A percentile compares a stretch with the other conserved stretches of the same genome.
Conservation (phyloP, 2,113 vertebrate species). For the Eleginops maclovinus region DNA sequence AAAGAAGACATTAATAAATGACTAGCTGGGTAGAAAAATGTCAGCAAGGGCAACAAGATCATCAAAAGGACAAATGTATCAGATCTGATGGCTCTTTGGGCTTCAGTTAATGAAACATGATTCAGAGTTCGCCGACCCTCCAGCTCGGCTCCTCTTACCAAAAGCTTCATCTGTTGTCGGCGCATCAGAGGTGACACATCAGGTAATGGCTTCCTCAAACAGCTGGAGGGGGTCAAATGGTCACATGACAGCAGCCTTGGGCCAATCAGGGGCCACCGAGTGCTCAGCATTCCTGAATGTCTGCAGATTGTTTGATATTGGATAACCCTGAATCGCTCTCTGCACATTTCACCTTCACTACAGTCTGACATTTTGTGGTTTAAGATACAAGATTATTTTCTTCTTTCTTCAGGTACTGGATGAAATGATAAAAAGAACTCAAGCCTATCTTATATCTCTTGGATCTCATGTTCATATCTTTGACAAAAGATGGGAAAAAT, state of each 20-base stretch:
- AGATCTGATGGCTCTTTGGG: background rate
- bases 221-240: slow-evolving; percentile 60
- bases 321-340: slow-evolving; percentile 35
- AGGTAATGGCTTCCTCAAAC: slow-evolving; percentile 57
- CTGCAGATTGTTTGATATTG: slow-evolving; percentile 50
- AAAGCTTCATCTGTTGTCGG: slow-evolving; percentile 26
- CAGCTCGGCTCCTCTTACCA: slow-evolving; percentile 22
- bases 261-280: slow-evolving; percentile 32
- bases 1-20: slow-evolving; percentile 1
- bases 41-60: background rate
- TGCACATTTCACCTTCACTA: slow-evolving; percentile 13
- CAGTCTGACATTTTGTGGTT: slow-evolving; percentile 28
- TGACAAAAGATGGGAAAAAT: too few species aligned
- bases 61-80: background rate
- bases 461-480: background rate
- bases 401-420: background rate
- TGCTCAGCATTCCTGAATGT: slow-evolving; percentile 40
- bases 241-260: slow-evolving; percentile 39
- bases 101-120: slow-evolving; percentile 16
- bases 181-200: slow-evolving; percentile 40
- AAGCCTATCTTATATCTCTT: background rate
- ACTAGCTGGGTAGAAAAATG: background rate
- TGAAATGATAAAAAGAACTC: slow-evolving; percentile 1
- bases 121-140: slow-evolving; percentile 12
- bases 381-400: background rate